Percentiles rank a stretch among this genome's conserved stretches.
Evolutionary conservation across 2,888 invertebrate genomes (phyloP).

Genomic region (Mesoligia furuncula): DNA sequence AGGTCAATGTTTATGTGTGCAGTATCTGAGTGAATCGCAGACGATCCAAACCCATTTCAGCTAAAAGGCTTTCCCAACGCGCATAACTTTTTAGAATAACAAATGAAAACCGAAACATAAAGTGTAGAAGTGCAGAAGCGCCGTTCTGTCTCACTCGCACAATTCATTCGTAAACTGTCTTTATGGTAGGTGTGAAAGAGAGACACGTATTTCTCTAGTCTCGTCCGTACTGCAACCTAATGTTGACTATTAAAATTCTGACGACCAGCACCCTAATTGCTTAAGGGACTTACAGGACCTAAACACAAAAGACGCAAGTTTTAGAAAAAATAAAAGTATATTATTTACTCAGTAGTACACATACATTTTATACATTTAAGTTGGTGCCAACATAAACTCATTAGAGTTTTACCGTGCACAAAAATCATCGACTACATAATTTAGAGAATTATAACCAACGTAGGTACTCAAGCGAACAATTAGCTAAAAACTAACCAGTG

Average conservation of each 20-base stretch:
- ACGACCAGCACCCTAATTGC: background rate
- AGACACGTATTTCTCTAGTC: background rate
- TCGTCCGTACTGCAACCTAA: background rate
- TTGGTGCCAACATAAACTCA: too few species aligned
- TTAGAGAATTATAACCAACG: too few species aligned
- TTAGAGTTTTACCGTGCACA: too few species aligned
- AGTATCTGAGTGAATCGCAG: slow-evolving; percentile 68
- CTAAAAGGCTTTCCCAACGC: slow-evolving; percentile 71
- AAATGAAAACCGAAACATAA: slow-evolving; percentile 58
- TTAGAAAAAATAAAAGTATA: too few species aligned
- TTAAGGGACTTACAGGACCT: too few species aligned
- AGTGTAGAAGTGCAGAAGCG: slow-evolving; percentile 26
- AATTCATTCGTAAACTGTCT: background rate
- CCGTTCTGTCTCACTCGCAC: background rate
- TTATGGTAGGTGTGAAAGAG: background rate
- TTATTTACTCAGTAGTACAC: too few species aligned
- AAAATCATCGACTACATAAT: too few species aligned
- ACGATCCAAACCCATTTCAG: slow-evolving; percentile 71
- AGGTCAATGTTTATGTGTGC: slow-evolving; percentile 70
- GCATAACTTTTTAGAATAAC: slow-evolving; percentile 70
- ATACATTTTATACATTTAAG: too few species aligned
- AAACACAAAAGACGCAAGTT: too few species aligned
- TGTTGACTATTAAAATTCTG: background rate
- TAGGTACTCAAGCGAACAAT: too few species aligned
- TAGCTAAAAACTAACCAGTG: too few species aligned